Conservation (phyloP, 2,113 vertebrate species). For the Pelodiscus sinensis region DNA sequence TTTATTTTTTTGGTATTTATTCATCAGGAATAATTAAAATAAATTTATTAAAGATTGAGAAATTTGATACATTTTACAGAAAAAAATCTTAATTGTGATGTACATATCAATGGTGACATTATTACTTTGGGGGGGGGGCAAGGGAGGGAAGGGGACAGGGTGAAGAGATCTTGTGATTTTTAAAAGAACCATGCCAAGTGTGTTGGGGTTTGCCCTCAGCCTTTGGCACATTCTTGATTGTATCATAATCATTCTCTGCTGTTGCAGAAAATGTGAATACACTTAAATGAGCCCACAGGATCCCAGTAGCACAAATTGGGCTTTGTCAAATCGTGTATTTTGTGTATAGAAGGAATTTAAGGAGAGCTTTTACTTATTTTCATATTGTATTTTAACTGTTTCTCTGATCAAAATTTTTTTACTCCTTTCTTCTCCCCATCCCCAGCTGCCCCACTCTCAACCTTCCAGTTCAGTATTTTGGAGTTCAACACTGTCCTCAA, state of each 20-base stretch:
- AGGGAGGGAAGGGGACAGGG: constrained; percentile 68
- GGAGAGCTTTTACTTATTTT: constrained; percentile 99
- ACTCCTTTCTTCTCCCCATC: constrained; percentile 77
- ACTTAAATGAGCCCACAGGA: constrained; percentile 86
- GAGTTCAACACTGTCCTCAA: constrained; percentile 79
- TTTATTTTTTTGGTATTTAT: constrained; percentile 92
- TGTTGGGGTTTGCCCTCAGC: constrained; percentile 68
- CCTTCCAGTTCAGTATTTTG: constrained; percentile 82
- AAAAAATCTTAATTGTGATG: constrained; percentile 84
- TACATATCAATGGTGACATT: constrained; percentile 90
- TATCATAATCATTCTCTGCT: constrained; percentile 90
- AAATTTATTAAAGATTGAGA: constrained; percentile 91
- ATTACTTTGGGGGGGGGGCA: constrained; percentile 76
- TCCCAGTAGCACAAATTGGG: constrained; percentile 94
- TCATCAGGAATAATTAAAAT: constrained; percentile 87
- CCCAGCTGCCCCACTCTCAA: constrained; percentile 17
- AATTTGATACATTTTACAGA: constrained; percentile 95
- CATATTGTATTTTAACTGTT: constrained; percentile 98
- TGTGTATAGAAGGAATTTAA: constrained; percentile 99
- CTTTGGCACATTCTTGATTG: constrained; percentile 83
- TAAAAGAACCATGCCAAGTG: constrained; percentile 79
- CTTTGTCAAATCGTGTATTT: constrained; percentile 94
- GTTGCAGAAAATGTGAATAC: constrained; percentile 93
- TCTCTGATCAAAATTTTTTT: constrained; percentile 90
- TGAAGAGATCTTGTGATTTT: constrained; percentile 76